Evolutionary conservation across 1,140 invertebrate species (phyloP).

Genomic region (Penaeus indicus): DNA sequence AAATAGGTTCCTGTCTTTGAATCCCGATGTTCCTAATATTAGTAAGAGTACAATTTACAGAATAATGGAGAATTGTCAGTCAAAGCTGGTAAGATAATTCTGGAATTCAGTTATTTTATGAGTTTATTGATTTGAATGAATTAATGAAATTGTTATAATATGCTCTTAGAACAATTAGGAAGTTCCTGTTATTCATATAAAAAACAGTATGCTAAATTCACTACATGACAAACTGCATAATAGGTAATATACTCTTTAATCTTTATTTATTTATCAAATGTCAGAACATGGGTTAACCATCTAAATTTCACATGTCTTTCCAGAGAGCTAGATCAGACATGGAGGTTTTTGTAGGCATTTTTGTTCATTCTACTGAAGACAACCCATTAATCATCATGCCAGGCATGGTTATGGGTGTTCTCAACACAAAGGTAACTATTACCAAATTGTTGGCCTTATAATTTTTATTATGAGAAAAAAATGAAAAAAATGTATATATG

Average conservation of each 20-base stretch:
- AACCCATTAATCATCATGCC: slow-evolving; percentile 57
- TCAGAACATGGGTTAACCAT: neutral
- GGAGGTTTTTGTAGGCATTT: slow-evolving; percentile 66
- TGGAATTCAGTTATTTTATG: neutral
- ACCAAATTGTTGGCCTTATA: neutral
- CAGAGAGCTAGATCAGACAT: slow-evolving; percentile 64
- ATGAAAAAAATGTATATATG: too few species aligned
- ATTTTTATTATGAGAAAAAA: neutral
- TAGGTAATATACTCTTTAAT: neutral
- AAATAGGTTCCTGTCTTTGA: slow-evolving; percentile 64
- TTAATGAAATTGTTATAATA: too few species aligned
- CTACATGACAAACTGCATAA: too few species aligned
- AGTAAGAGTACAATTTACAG: slow-evolving; percentile 67
- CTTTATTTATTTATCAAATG: neutral
- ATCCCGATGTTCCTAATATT: slow-evolving; percentile 66
- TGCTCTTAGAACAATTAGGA: too few species aligned
- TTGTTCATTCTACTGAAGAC: slow-evolving; percentile 63
- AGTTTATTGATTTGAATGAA: too few species aligned
- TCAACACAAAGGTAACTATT: slow-evolving; percentile 61
- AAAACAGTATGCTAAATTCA: too few species aligned
- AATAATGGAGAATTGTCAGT: slow-evolving; percentile 66
- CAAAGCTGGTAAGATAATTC: slow-evolving; percentile 59
- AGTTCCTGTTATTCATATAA: too few species aligned
- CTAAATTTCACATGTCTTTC: neutral
- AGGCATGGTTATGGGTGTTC: slow-evolving; percentile 64